phyloP scores from a whole-genome alignment of 2,113 vertebrate species.

The Orcinus orca region DNA sequence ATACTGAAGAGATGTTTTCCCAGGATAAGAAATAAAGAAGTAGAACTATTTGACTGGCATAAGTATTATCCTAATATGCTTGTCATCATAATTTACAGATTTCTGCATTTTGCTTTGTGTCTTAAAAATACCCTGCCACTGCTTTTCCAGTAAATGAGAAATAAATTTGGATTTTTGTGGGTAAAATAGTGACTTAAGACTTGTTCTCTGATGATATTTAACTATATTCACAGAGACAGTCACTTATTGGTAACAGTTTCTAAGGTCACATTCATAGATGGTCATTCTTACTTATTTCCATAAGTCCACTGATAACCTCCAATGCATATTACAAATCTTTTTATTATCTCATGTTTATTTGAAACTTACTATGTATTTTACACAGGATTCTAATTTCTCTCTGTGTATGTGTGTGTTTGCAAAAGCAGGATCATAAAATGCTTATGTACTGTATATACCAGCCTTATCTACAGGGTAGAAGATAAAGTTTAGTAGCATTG shows the following conservation, averaged over 20 bases:
- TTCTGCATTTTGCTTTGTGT: neutral
- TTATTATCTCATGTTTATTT: neutral
- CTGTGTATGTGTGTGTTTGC: neutral
- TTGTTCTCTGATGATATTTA: neutral
- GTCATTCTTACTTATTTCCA: neutral
- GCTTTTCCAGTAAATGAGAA: neutral
- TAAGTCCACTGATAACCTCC: neutral
- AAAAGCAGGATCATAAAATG: neutral
- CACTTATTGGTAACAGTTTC: neutral
- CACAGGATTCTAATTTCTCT: neutral
- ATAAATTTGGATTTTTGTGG: neutral
- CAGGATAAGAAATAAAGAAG: neutral
- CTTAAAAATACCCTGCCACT: neutral
- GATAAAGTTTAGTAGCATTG: neutral
- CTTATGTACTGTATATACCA: neutral
- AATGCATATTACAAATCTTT: neutral
- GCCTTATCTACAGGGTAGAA: neutral
- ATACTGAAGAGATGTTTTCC: neutral
- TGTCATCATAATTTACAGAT: neutral
- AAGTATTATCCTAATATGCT: neutral
- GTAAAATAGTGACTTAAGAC: neutral
- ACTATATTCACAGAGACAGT: neutral
- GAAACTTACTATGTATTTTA: neutral
- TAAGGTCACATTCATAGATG: neutral
- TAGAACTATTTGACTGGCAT: neutral